Evolutionary conservation across 2,888 invertebrate genomes (phyloP).

Genomic region (Blastobasis adustella): DNA sequence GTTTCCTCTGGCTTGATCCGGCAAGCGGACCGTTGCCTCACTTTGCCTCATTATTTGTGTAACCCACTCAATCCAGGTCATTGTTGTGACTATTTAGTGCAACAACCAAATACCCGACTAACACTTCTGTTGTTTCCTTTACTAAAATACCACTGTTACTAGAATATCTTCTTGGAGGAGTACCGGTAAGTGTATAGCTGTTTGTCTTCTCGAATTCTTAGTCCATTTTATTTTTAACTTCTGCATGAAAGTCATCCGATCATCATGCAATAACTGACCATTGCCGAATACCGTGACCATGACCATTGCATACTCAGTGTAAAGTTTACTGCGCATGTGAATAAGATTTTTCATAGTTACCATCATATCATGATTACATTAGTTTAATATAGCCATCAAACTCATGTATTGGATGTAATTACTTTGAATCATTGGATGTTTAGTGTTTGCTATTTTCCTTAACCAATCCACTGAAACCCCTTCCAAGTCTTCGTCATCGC

Average conservation of each 20-base stretch:
- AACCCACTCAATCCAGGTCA: background rate
- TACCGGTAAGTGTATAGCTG: slow-evolving; percentile 22
- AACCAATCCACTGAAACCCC: slow-evolving; percentile 21
- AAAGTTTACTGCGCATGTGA: no score
- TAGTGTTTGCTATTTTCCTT: slow-evolving; percentile 28
- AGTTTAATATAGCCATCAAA: slow-evolving; percentile 32
- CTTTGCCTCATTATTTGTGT: background rate
- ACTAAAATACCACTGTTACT: background rate
- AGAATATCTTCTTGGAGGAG: slow-evolving; percentile 4
- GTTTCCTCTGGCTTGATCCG: slow-evolving; percentile 27
- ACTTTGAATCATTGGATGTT: slow-evolving; percentile 35
- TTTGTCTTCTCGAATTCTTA: slow-evolving; percentile 17
- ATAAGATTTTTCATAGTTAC: slow-evolving; percentile 1
- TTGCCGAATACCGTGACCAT: background rate
- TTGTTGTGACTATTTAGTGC: background rate
- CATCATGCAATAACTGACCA: slow-evolving; percentile 34
- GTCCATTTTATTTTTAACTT: slow-evolving; percentile 19
- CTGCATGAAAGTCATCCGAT: slow-evolving; percentile 37
- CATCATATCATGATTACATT: slow-evolving; percentile 36
- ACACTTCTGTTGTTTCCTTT: no score
- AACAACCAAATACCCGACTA: background rate
- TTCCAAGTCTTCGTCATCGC: slow-evolving; percentile 34
- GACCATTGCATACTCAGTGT: no score
- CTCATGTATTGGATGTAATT: slow-evolving; percentile 28
- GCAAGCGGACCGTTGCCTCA: background rate